Percentiles rank a stretch among this genome's conserved stretches.
These are phyloP conservation scores for Eristalis intricaria DNA, from an alignment of 2,888 invertebrate genomes.

Conservation along the genomic window DNA sequence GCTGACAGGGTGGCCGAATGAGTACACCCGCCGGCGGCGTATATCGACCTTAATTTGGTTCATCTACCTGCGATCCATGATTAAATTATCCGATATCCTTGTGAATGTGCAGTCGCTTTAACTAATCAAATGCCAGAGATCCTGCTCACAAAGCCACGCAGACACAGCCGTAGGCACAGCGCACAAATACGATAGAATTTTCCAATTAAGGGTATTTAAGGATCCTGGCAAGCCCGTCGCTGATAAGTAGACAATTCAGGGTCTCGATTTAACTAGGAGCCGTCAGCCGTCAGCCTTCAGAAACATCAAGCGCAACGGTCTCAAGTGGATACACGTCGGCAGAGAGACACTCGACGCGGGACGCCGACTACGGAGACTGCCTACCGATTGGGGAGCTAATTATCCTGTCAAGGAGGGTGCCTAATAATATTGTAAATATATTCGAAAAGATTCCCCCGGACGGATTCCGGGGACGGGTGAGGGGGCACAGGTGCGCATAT, in stretches of 20 bases:
- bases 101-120: not conserved
- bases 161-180: not conserved
- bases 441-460: not conserved
- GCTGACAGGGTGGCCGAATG: slow-evolving; percentile 3
- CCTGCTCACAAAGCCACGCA: not conserved
- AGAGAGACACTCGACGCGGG: not conserved
- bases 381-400: not conserved
- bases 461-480: not conserved
- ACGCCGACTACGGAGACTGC: not conserved
- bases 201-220: slow-evolving; percentile 45
- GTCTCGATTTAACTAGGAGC: too few relatives aligned
- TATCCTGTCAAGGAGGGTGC: not conserved
- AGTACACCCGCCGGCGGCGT: slow-evolving; percentile 42
- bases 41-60: slow-evolving; percentile 57
- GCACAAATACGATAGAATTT: slow-evolving; percentile 26
- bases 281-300: not conserved
- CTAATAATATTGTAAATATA: not conserved
- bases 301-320: not conserved
- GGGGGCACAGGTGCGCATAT: not conserved
- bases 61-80: slow-evolving; percentile 47
- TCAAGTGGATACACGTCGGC: too few relatives aligned
- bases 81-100: slow-evolving; percentile 47
- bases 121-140: not conserved
- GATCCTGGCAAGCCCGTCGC: not conserved
- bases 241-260: not conserved